phyloP scores from a whole-genome alignment of 2,797 vertebrate genomes.

The Cynodonichthys magdalenae region DNA sequence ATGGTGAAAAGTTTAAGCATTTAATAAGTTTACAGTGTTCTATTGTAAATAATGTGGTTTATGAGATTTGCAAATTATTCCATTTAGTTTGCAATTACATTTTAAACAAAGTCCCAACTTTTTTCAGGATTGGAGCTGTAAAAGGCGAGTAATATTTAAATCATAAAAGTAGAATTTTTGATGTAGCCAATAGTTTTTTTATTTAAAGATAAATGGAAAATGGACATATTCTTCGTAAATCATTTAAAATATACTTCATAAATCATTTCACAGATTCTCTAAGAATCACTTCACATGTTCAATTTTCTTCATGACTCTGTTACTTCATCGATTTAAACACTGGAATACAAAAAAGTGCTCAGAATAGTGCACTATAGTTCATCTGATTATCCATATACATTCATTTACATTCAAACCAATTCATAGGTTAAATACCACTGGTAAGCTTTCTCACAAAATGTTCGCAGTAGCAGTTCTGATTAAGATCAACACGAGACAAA shows the following conservation, averaged over 20 bases:
- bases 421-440: constrained; percentile 15
- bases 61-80: too few species aligned
- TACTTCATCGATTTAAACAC: constrained; percentile 67
- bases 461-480: constrained; percentile 2
- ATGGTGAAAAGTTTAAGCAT: too few species aligned
- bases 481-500: constrained; percentile 18
- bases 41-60: too few species aligned
- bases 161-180: constrained; percentile 49
- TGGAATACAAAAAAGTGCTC: constrained; percentile 81
- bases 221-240: constrained; percentile 30
- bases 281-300: constrained; percentile 40
- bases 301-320: constrained; percentile 42
- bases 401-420: constrained; percentile 21
- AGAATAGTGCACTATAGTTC: constrained; percentile 46
- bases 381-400: constrained; percentile 2
- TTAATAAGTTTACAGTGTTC: too few species aligned
- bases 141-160: neutral
- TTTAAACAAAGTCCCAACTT: too few species aligned
- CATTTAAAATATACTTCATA: constrained; percentile 41
- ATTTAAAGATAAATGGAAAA: constrained; percentile 25
- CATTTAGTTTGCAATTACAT: too few species aligned
- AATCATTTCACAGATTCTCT: constrained; percentile 24
- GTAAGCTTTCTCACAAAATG: constrained; percentile 17
- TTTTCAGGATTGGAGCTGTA: too few species aligned
- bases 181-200: constrained; percentile 42